These are phyloP conservation scores for Rhineura floridana DNA, from an alignment of 2,113 vertebrate species.

Conservation along the genomic window DNA sequence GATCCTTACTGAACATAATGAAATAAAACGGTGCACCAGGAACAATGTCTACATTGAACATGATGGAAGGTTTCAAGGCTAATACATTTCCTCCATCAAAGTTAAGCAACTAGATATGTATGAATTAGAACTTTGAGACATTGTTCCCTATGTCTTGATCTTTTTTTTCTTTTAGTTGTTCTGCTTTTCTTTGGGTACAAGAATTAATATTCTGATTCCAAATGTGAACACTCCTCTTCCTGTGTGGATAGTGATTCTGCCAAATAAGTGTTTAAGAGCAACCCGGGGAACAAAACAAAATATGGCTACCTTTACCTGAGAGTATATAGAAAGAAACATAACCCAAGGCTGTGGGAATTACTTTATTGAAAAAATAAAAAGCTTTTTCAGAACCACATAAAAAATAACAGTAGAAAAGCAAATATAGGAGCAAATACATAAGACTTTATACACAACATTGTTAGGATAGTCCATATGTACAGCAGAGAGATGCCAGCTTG, in stretches of 20 bases:
- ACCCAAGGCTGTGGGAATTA: not conserved
- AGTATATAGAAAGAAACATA: not conserved
- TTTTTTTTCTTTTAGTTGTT: not conserved
- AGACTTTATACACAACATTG: not conserved
- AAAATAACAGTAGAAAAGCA: constrained; percentile 35
- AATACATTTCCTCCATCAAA: not conserved
- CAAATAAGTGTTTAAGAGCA: not conserved
- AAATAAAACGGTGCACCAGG: not conserved
- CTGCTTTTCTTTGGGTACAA: not conserved
- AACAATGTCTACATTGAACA: not conserved
- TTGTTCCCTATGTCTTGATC: not conserved
- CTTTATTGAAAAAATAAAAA: constrained; percentile 48
- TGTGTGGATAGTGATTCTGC: not conserved
- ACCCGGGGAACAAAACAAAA: not conserved
- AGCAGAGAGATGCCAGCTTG: not conserved
- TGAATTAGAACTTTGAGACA: not conserved
- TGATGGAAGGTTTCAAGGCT: not conserved
- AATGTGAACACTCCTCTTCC: not conserved
- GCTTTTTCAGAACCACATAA: constrained; percentile 21
- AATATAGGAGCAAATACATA: constrained; percentile 11
- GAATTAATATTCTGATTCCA: not conserved
- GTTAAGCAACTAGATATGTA: not conserved
- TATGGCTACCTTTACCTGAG: not conserved
- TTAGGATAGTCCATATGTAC: not conserved
- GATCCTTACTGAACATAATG: not conserved